Base-by-base conservation (phyloP, 2,113 vertebrate genomes). In the Odontophorus gujanensis region DNA sequence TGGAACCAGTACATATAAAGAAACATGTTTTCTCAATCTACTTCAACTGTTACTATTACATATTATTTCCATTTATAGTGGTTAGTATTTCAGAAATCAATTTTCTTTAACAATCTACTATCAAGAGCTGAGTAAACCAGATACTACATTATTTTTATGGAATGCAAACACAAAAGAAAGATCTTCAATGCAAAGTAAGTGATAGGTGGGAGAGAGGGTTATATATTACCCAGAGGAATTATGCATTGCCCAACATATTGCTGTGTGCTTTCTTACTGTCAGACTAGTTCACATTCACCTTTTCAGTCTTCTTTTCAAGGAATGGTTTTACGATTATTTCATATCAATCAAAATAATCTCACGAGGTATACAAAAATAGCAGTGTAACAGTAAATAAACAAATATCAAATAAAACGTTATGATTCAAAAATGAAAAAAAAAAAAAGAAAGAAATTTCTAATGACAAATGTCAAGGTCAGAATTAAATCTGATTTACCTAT, bases 41-140 rank as follows among this genome's bases (percentile, higher is more conserved):
- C 16, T 84, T 66, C 28, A 45, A 0, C 28, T 42, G 2, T 50
- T 77, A 82, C 73, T 26, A 8, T 17, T 19, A 28, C 9, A 75
- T n/a, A 86, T 62, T 83, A 47, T 72, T 82, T 89, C 19, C 21
- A 38, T 68, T 48, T 34, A 51, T 21, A 76, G 57, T 57, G 81
- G 18, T 74, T 66, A 62, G 26, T 61, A 15, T 21, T 90, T 85
- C 79, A 85, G 82, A 93, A 96, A 87, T 20, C 65, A 48, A 19
- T 90, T 95, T 92, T 85, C 38, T 50, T 55, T 68, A 62, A 57
- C 36, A 92, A 26, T 38, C 77, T n/a, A 38, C 17, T 55, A 81
- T 55, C 40, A 78, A 57, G 30, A 19, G 28, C 55, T 83, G 66
- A 65, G 26, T 77, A 74, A 73, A 73, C 42, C 21, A 89, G 45